Evolutionary conservation across 2,888 invertebrate genomes (phyloP), one percentile per base, ranked within the genome.

Genomic region (Pomacea canaliculata): DNA sequence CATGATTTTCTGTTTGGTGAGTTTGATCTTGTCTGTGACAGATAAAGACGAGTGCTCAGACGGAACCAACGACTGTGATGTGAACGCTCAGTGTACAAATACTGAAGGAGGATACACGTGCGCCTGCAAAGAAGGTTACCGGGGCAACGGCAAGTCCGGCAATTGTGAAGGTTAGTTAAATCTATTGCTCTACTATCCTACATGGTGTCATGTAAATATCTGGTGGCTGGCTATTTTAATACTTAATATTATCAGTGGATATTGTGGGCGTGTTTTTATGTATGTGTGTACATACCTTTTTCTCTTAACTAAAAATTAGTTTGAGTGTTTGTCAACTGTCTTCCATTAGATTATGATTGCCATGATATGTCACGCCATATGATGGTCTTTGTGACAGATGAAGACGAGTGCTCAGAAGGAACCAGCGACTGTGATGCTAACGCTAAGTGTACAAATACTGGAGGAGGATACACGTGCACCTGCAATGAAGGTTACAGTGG

Each of bases 31-130:
- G 63, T 19, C 8, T 63, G 8, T 12, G 16, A 66, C 94, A 86
- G 97, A 98, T 91, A 94, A 97, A 79, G 94, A 98, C 89, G 97
- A 98, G 91, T 98, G 98, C 88, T 93, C 93, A 68, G 93, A 93
- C 68, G 87, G 86, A 8, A 86, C 85, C 13, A 76, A 63, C 5
- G 95, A 96, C 9, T 98, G 98, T 89, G 95, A 95, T 56, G 86
- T 92, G 5, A 95, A 96, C 89, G 96, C 97, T 0, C 94, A 95
- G 67, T 98, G 98, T 88, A 95, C 97, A 81, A 97, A 98, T 89
- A 95, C 95, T 0, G 93, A 95, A 19, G 97, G 97, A 73, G 94
- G 95, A 85, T 97, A 94, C 89, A 96, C 96, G 89, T 98, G 98
- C 90, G 93, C 95, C 63, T 98, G 98, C 88, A 94, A 95, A 88